Evolutionary conservation across 2,888 invertebrate genomes (phyloP), one percentile per base, ranked within the genome.

Genomic region (Zele albiditarsus): DNA sequence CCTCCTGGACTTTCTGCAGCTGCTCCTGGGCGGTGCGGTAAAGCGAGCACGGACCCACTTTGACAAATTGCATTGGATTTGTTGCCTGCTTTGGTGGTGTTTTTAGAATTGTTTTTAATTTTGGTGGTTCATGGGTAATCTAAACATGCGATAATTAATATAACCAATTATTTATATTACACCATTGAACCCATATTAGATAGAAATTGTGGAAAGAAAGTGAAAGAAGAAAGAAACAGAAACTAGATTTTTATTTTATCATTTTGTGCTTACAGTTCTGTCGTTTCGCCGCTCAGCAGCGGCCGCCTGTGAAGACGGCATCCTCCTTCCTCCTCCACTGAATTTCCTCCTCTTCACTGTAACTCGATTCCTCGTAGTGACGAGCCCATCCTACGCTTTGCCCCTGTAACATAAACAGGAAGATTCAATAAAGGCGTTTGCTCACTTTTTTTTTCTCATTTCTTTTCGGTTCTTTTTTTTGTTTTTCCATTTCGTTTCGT

Each of bases 1-100:
- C 94, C 89, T 96, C 94, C 89, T 96, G 95, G 66, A 95, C 95
- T 84, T 95, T 93, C 83, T 95, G 93, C 77, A 96, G 91, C 90
- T 96, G 96, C 87, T 96, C 95, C 84, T 96, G 93, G 38, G 96
- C 96, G 78, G 94, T 93, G 86, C 95, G 94, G 90, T 95, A 96
- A 73, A 97, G 92, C 85, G 95, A 94, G 83, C 95, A 95, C n/a
- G 96, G 96, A 62, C 95, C 95, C 49, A 96, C 95, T 90, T 95
- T 95, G 80, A 97, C 94, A 90, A 97, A 97, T 91, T 97, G 96
- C 86, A 97, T 92, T 77, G 97, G 96, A 90, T 96, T 96, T 80
- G 93, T 93, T 49, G 96, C 95, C 78, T 96, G 96, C 89, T 95
- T 95, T 75, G 94, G 94, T 82, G 96, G 95, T 73, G 94, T 94